A percentile compares a stretch with the other conserved stretches of the same genome.
These are phyloP conservation scores for Serripes groenlandicus DNA, from an alignment of 2,888 invertebrate species.

Conservation along the genomic window DNA sequence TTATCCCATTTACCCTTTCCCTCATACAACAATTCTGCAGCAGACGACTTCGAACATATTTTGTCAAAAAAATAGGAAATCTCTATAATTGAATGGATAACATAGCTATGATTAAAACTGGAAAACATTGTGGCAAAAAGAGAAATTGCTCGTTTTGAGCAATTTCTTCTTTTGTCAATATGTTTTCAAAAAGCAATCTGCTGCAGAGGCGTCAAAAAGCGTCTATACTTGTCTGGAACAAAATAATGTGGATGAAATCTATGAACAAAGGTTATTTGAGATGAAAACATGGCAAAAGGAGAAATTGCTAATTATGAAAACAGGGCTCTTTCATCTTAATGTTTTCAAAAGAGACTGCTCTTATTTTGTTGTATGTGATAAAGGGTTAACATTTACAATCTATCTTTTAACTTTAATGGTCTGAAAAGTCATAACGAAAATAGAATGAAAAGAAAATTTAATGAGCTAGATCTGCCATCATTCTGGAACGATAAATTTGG, in stretches of 20 bases:
- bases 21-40: background rate
- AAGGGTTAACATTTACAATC: too few relatives aligned
- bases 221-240: background rate
- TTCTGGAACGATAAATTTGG: too few relatives aligned
- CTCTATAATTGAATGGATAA: too few relatives aligned
- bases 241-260: too few relatives aligned
- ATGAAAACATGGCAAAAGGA: background rate
- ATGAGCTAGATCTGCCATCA: too few relatives aligned
- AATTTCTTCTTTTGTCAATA: background rate
- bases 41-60: background rate
- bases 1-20: background rate
- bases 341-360: background rate
- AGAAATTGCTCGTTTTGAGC: background rate
- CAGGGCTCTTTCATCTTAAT: background rate
- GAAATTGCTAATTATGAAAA: background rate
- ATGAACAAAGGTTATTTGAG: background rate
- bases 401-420: too few relatives aligned
- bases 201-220: background rate
- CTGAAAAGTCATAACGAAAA: too few relatives aligned
- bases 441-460: too few relatives aligned
- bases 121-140: conserved; percentile 4
- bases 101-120: too few relatives aligned
- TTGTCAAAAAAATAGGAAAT: too few relatives aligned
- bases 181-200: background rate
- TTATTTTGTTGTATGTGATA: background rate